Conservation (phyloP, 2,797 vertebrate genomes). For the Xerus rutilus region DNA sequence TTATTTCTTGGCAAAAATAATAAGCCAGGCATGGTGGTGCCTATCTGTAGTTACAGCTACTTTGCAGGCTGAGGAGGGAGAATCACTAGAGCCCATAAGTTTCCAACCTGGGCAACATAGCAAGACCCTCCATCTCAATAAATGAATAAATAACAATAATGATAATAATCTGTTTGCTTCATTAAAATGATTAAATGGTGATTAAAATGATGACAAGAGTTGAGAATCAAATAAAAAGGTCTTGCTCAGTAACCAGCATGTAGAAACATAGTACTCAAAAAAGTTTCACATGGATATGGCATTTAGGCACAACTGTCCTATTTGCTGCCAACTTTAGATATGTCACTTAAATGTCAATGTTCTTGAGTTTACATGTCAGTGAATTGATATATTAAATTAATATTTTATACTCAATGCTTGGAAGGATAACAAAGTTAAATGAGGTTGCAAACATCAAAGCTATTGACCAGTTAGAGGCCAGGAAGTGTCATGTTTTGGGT, state of each 20-base stretch:
- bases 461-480: background rate
- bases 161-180: background rate
- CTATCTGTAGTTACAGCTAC: background rate
- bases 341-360: background rate
- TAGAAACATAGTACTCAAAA: background rate
- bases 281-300: background rate
- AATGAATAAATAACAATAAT: background rate
- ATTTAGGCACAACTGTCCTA: background rate
- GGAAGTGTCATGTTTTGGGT: background rate
- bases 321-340: conserved; percentile 2
- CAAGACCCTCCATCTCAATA: background rate
- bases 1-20: background rate
- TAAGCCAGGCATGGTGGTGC: background rate
- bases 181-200: background rate
- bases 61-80: background rate
- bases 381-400: background rate
- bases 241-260: background rate
- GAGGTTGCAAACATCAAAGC: background rate
- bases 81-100: background rate
- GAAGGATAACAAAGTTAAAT: conserved; percentile 38
- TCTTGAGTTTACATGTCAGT: background rate
- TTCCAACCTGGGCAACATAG: background rate
- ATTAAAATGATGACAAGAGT: background rate
- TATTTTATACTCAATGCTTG: background rate
- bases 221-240: background rate